Percentiles rank a stretch among this genome's conserved stretches.
phyloP scores from a whole-genome alignment of 2,888 invertebrate genomes.

The Charanyca ferruginea region DNA sequence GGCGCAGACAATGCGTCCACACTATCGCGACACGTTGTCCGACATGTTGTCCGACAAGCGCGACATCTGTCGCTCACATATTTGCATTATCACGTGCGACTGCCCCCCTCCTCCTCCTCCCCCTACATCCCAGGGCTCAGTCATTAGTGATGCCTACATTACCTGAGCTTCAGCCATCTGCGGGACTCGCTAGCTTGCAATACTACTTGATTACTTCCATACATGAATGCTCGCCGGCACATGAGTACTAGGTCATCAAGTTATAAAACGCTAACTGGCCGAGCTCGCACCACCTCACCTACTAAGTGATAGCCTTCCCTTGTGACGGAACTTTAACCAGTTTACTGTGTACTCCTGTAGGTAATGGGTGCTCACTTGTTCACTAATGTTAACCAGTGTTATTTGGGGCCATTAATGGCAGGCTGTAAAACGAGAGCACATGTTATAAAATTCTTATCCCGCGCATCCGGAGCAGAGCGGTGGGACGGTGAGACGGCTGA shows the following conservation, averaged over 20 bases:
- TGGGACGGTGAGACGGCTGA: too few relatives aligned
- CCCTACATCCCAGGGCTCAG: background rate
- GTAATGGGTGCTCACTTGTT: slow-evolving; percentile 42
- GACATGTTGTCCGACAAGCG: slow-evolving; percentile 57
- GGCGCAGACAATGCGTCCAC: slow-evolving; percentile 27
- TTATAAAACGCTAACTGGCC: slow-evolving; percentile 9
- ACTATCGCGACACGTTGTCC: slow-evolving; percentile 52
- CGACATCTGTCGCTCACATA: slow-evolving; percentile 52
- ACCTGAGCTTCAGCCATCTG: background rate
- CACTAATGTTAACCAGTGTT: slow-evolving; percentile 61
- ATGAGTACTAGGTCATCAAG: slow-evolving; percentile 6
- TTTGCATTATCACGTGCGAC: slow-evolving; percentile 35
- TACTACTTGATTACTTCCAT: slow-evolving; percentile 11
- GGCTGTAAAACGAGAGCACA: slow-evolving; percentile 59
- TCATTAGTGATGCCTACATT: slow-evolving; percentile 4
- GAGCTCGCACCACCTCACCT: background rate
- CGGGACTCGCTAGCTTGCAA: background rate
- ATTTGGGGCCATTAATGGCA: slow-evolving; percentile 50
- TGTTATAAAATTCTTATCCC: slow-evolving; percentile 57
- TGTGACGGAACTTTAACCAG: slow-evolving; percentile 7
- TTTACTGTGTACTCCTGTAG: slow-evolving; percentile 32
- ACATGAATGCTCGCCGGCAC: slow-evolving; percentile 16
- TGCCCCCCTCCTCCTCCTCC: too few relatives aligned
- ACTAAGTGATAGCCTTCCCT: slow-evolving; percentile 18
- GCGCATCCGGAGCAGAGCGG: slow-evolving; percentile 27